A percentile compares a stretch with the other conserved stretches of the same genome.
phyloP scores from a whole-genome alignment of 2,888 invertebrate species.

The Drosophila antonietae region DNA sequence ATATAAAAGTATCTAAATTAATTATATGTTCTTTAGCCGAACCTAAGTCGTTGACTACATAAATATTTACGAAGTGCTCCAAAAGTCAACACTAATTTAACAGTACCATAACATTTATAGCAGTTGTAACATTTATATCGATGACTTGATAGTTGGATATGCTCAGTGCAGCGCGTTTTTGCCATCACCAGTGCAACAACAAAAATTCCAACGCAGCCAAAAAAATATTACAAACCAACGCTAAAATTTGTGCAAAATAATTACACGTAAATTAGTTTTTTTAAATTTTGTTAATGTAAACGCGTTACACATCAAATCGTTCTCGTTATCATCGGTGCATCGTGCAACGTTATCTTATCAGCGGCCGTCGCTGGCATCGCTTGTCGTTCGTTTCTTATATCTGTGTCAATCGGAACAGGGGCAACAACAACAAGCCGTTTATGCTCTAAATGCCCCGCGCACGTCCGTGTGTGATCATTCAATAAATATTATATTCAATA shows the following conservation, averaged over 20 bases:
- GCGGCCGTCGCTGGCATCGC: not conserved
- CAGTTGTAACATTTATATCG: constrained; percentile 8
- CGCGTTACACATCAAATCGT: constrained; percentile 36
- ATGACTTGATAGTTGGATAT: constrained; percentile 27
- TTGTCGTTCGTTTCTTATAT: constrained; percentile 38
- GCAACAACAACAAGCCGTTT: constrained; percentile 38
- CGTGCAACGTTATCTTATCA: constrained; percentile 23
- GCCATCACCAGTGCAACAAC: constrained; percentile 60
- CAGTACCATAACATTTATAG: not conserved
- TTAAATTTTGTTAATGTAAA: constrained; percentile 21
- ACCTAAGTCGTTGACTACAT: too few relatives aligned
- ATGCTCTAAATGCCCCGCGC: constrained; percentile 28
- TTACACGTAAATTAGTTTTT: constrained; percentile 1
- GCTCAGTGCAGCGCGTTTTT: constrained; percentile 18
- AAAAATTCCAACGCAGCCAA: constrained; percentile 60
- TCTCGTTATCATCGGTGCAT: constrained; percentile 7
- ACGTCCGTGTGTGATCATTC: constrained; percentile 34
- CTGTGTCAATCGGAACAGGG: constrained; percentile 54
- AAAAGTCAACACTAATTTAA: not conserved
- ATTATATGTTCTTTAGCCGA: too few relatives aligned
- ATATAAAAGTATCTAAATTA: too few relatives aligned
- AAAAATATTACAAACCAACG: constrained; percentile 16
- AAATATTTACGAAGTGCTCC: too few relatives aligned
- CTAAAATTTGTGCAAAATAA: constrained; percentile 30
- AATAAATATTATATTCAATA: constrained; percentile 25